Base-by-base conservation (phyloP, 2,113 vertebrate genomes). In the Camelus dromedarius region DNA sequence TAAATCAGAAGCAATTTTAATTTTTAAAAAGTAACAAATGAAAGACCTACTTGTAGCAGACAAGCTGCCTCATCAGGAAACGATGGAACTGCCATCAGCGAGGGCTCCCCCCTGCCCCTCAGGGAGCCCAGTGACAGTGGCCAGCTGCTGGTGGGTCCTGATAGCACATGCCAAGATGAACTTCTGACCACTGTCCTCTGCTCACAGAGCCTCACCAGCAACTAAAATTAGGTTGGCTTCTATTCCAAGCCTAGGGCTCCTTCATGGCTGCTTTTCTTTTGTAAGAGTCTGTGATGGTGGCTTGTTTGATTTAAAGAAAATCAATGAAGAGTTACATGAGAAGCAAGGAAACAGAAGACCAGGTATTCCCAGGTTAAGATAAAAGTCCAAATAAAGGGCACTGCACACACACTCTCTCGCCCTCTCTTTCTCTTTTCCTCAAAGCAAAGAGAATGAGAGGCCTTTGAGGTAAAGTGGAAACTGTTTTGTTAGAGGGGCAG, bases 301-400 rank as follows among this genome's bases (percentile, higher is more conserved):
- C 73, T 93, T 97, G 96, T 97, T 97, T 97, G 87, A 97, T 96
- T 88, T 48, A 82, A 95, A 86, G 66, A 42, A 93, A 98, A 96
- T 52, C 95, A 97, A 97, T 98, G 95, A 94, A 24, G 77, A 93
- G 95, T 93, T 88, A 89, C 50, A 12, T 83, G 76, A 97, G 28
- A 24, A 86, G 77, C 92, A 95, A 92, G 93, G 81, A 80, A 94
- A 90, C 87, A 93, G 94, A 93, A 84, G 76, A 76, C 62, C 73
- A 85, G 95, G 93, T 93, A 97, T 96, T 95, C 96, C 90, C 85
- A 70, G 96, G 96, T 95, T 95, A 95, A 97, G 98, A 98, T 98
- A 73, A 97, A 98, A 98, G 97, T 97, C 91, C 79, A 93, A 97
- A 95, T 94, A 96, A 97, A 98, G 97, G 97, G 91, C 83, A 83